Percentiles rank a stretch among this genome's conserved stretches.
Conservation (phyloP, 64 coral and sea anemone genomes). For the Cladopsammia gracilis region DNA sequence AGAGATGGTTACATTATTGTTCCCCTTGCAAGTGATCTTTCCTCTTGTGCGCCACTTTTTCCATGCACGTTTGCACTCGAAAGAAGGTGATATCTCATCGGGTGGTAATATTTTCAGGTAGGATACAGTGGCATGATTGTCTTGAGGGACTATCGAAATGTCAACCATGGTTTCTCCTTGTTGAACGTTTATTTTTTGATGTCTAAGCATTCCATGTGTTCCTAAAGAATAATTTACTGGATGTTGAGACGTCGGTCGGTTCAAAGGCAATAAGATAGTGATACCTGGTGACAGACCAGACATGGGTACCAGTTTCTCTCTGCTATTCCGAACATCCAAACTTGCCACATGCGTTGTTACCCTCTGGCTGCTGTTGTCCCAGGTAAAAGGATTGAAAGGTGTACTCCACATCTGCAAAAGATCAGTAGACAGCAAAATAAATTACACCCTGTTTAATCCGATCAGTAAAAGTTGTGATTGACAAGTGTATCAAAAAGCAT, state of each 20-base stretch:
- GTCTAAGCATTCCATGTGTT: background rate
- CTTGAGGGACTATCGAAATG: no score
- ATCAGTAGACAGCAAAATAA: background rate
- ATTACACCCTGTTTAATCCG: no score
- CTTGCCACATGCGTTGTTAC: background rate
- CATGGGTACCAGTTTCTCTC: background rate
- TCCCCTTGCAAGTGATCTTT: no score
- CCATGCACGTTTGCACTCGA: no score
- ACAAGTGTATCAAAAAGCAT: no score
- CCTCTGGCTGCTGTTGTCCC: background rate
- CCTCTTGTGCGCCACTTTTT: no score
- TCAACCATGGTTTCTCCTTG: background rate
- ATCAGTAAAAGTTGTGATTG: no score
- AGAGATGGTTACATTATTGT: no score
- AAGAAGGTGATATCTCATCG: no score
- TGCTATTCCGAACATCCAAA: background rate
- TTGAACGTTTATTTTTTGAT: background rate
- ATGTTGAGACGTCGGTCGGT: background rate
- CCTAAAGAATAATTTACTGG: background rate
- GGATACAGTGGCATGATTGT: no score
- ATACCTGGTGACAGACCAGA: background rate
- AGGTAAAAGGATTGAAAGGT: background rate
- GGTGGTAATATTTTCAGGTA: no score
- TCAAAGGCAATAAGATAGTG: background rate
- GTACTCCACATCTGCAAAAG: background rate